These are phyloP conservation scores for Drosophila gaucha DNA, from an alignment of 2,888 invertebrate genomes.

Conservation along the genomic window DNA sequence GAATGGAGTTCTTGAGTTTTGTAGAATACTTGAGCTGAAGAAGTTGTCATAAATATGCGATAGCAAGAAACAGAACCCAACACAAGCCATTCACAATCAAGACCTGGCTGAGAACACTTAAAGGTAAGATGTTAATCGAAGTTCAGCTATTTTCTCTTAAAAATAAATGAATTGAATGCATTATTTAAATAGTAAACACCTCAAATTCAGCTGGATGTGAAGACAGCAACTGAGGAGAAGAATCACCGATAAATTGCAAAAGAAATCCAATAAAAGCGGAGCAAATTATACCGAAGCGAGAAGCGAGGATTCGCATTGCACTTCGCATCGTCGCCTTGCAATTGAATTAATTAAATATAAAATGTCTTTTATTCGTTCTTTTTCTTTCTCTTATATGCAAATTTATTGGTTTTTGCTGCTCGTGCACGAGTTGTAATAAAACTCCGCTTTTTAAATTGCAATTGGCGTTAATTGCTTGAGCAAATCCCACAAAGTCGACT, in stretches of 20 bases:
- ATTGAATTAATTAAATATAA: conserved; percentile 54
- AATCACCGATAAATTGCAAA: conserved; percentile 1
- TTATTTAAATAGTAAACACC: conserved; percentile 11
- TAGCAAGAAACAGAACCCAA: too few species aligned
- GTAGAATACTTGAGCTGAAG: neutral
- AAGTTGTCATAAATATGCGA: too few species aligned
- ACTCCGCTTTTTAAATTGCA: conserved; percentile 17
- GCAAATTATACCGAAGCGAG: conserved; percentile 7
- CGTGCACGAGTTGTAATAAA: conserved; percentile 32
- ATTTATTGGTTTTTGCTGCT: conserved; percentile 42
- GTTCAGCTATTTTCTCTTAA: neutral
- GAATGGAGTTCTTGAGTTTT: neutral
- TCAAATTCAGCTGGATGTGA: conserved; percentile 9
- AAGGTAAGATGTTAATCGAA: too few species aligned
- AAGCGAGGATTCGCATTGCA: conserved; percentile 1
- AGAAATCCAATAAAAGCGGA: conserved; percentile 19
- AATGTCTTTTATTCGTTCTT: conserved; percentile 10
- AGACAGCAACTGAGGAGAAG: neutral
- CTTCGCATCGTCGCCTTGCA: conserved; percentile 32
- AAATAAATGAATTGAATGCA: conserved; percentile 2
- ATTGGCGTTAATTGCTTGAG: conserved; percentile 39
- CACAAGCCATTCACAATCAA: too few species aligned
- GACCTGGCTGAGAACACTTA: too few species aligned
- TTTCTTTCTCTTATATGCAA: conserved; percentile 36
- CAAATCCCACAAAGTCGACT: conserved; percentile 26